These are phyloP conservation scores for Psophia crepitans DNA, from an alignment of 2,113 vertebrate genomes.

Conservation along the genomic window DNA sequence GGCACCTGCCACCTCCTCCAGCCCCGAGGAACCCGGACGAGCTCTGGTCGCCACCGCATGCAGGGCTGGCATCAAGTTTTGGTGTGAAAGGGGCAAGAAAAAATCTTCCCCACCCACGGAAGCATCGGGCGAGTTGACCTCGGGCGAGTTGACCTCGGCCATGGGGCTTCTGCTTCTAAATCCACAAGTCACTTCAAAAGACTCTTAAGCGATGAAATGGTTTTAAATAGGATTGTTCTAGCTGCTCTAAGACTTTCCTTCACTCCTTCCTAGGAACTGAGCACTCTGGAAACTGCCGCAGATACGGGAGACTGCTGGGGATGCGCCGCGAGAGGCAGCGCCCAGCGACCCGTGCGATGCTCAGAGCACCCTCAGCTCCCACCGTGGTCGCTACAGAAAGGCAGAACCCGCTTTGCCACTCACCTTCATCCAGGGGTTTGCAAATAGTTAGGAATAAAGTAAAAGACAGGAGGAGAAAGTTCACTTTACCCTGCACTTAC, in stretches of 20 bases:
- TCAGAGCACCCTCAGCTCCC: neutral
- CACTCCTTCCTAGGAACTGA: neutral
- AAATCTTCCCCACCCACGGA: no score
- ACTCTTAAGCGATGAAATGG: neutral
- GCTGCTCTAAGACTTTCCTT: neutral
- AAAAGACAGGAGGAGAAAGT: neutral
- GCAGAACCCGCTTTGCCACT: neutral
- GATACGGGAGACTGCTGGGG: neutral
- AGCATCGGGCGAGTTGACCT: accelerated
- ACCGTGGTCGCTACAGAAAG: neutral
- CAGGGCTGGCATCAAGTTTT: neutral
- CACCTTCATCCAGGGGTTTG: neutral
- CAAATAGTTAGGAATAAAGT: neutral
- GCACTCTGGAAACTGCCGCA: neutral
- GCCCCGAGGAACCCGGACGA: neutral
- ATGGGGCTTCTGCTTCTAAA: neutral
- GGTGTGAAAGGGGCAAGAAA: neutral
- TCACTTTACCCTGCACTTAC: neutral
- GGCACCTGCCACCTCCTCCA: neutral
- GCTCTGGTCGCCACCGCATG: neutral
- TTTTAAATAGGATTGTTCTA: neutral
- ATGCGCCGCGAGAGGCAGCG: accelerated
- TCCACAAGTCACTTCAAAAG: neutral
- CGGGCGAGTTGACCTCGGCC: accelerated
- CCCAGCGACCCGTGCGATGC: neutral